These are phyloP conservation scores for Noctua janthe DNA, from an alignment of 2,888 invertebrate species.

Conservation along the genomic window DNA sequence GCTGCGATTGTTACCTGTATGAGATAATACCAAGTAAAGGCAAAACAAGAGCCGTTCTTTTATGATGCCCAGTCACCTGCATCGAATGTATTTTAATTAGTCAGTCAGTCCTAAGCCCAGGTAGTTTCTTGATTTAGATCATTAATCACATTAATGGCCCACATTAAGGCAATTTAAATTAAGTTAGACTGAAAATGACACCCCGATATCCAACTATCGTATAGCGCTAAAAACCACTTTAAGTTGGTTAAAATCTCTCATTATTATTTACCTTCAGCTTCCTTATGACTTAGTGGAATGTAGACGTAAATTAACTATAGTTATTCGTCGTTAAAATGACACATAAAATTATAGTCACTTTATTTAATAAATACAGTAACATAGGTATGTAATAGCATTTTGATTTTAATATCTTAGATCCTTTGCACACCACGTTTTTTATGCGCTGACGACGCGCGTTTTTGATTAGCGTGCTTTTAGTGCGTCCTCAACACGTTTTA, in stretches of 20 bases:
- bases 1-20: too few species aligned
- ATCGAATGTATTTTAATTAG: slow-evolving; percentile 18
- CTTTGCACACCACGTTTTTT: too few species aligned
- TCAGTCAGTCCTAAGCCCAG: background rate
- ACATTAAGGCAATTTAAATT: background rate
- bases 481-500: too few species aligned
- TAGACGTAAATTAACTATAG: slow-evolving; percentile 17
- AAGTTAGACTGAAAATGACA: background rate
- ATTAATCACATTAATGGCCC: background rate
- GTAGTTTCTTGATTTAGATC: background rate
- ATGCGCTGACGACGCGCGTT: too few species aligned
- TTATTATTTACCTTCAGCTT: slow-evolving; percentile 18
- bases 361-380: background rate
- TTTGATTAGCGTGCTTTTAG: too few species aligned
- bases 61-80: background rate
- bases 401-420: background rate
- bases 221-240: background rate
- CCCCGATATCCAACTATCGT: background rate
- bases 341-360: slow-evolving; percentile 5
- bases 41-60: too few species aligned
- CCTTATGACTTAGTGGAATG: slow-evolving; percentile 23
- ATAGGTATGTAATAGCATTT: background rate
- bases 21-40: too few species aligned
- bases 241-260: slow-evolving; percentile 8
- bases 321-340: slow-evolving; percentile 7